A percentile compares a stretch with the other conserved stretches of the same genome.
Evolutionary conservation across 2,797 vertebrate species (phyloP).

Genomic region (Novumbra hubbsi): DNA sequence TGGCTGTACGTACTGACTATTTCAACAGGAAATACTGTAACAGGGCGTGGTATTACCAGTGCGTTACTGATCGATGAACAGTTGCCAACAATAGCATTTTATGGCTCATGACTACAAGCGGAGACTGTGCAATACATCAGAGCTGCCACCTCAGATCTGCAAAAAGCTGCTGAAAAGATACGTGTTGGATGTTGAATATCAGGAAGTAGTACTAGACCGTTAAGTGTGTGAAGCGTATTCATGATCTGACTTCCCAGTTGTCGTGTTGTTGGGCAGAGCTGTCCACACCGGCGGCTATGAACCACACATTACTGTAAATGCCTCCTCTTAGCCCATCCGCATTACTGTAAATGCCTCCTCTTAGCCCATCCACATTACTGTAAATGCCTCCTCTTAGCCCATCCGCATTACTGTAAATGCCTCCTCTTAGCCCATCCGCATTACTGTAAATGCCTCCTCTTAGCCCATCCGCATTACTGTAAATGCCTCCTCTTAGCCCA

Average conservation of each 20-base stretch:
- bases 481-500: no score
- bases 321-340: no score
- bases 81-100: not conserved
- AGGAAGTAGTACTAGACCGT: not conserved
- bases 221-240: not conserved
- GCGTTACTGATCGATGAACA: not conserved
- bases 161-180: not conserved
- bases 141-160: not conserved
- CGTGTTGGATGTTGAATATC: not conserved
- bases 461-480: no score
- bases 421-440: no score
- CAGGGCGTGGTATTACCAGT: not conserved
- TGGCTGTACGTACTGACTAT: not conserved
- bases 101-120: not conserved
- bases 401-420: no score
- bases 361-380: no score
- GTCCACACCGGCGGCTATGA: not conserved
- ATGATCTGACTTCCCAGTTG: not conserved
- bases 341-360: no score
- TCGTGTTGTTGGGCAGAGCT: not conserved
- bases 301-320: constrained; percentile 5
- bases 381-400: no score
- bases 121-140: no score
- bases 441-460: no score
- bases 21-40: no score